Base-by-base conservation (phyloP, 2,797 vertebrate genomes). In the Epinephelus coioides region DNA sequence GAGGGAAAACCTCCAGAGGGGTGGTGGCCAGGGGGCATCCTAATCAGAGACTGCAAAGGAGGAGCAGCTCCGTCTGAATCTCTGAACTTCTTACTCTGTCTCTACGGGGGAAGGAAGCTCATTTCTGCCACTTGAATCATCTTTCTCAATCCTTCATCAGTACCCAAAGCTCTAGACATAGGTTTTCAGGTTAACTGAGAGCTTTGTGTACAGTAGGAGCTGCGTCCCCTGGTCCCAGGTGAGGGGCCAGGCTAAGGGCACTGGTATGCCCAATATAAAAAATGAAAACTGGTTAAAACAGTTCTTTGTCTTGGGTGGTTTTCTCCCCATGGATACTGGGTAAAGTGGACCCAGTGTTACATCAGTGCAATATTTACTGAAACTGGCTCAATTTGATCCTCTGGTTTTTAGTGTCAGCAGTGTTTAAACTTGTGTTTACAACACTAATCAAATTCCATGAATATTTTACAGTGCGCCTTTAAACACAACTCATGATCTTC, bases 101-200 rank as follows among this genome's bases (percentile, higher is more conserved):
- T 47, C 34, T n/a, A 21, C 4, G 0, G 34, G 8, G 43, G 44
- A 43, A 6, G 18, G 15, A 15, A 57, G 5, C 21, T 19, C 1
- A 62, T 40, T 62, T 69, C 25, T 69, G 23, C 64, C 27, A 53
- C 47, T 23, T 25, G 12, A 76, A 54, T 25, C 7, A 5, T 6
- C n/a, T 62, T 27, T 40, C 30, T 38, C 40, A 47, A 23, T 21
- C 25, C 19, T 25, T 30, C 34, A 55, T 21, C 12, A 27, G 60
- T 19, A 21, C 23, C 19, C 40, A 54, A 34, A 21, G 60, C 40
- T 55, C 10, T 3, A 44, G 38, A 63, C 0, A 21, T 21, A 38
- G 51, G 55, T 27, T 0, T 13, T n/a, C 4, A 47, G 15, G 0
- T 60, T 5, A 60, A 43, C n/a, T 18, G 11, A 63, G 12, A 56